Evolutionary conservation across 37 sponge, comb jelly and placozoan species (phyloP), one percentile per base, ranked within the genome.

Genomic region (Hexactinellida sp.): DNA sequence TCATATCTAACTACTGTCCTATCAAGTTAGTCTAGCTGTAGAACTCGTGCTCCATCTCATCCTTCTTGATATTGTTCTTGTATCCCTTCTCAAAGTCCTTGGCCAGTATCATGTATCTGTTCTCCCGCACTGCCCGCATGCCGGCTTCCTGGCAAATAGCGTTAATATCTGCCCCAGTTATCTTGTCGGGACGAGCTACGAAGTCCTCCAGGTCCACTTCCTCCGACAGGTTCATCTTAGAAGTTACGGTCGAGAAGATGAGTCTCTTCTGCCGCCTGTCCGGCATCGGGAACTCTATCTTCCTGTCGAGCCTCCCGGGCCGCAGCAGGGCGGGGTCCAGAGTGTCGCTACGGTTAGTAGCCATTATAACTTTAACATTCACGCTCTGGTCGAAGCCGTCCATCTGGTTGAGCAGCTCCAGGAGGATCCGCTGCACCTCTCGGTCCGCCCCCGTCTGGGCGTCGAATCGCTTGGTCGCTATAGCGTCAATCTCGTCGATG

Each of bases 21-120:
- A n/a, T n/a, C n/a, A n/a, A n/a, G n/a, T n/a, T n/a, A n/a, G n/a
- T n/a, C 82, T 90, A 97, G 84, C 94, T 97, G 84, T 97, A 97
- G 87, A 97, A 97, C 55, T 97, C 99, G 76, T 89, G 92, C 82
- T 97, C 99, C 38, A 89, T 91, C 37, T 95, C 94, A 71, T 97
- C 99, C 84, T 97, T 97, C 39, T 88, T 90, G 32, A 95, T 90
- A 38, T 90, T 90, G 25, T 93, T 95, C 90, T 95, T 97, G 90
- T 97, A 97, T 0, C 92, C 99, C 84, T 97, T 97, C 52, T 97
- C 99, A 92, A 97, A 97, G 88, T 97, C 99, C 38, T 97, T 97
- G 1, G 94, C 63, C 1, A 97, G 91, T 36, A 97, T 91, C 83
- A 97, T 90, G 54, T 97, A 97, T 24, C 99, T 86, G 84, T 97